Base-by-base conservation (phyloP, 2,113 vertebrate species). In the Tautogolabrus adspersus region DNA sequence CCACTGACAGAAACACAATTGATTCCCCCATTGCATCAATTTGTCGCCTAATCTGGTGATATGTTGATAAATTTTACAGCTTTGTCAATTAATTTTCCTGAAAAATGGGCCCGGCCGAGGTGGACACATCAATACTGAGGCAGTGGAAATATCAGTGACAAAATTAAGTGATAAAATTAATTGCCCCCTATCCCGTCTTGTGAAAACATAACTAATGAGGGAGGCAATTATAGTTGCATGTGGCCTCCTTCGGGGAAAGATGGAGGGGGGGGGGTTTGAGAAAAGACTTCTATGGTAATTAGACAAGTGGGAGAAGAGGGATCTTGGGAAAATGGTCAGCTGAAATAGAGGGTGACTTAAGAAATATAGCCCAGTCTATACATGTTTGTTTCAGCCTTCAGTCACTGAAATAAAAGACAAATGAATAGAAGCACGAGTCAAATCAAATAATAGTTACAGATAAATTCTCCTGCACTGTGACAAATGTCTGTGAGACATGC, bases 161-260 rank as follows among this genome's bases (percentile, higher is more conserved):
- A 94, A 95, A 95, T 95, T 93, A 95, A 95, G 95, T 94, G 93
- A 94, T 95, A 91, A 94, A 95, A 95, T 95, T 88, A 94, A 95
- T 95, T 91, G 93, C 91, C 92, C 92, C 91, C 90, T 88, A 91
- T 92, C 88, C 91, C 86, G 87, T 89, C 89, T 89, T 91, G 87
- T 90, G 91, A 94, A 95, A 95, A 95, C 92, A 94, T 93, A 94
- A 95, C 94, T 95, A 95, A 95, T 94, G 94, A 95, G 93, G 87
- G 86, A 93, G 91, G 92, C 94, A 95, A 95, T 95, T 95, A 95
- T 91, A 93, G 93, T 93, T 93, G 93, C 92, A 93, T 93, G 92
- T 84, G 91, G 90, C 91, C 89, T 92, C 91, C 92, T 94, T 92
- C 78, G 89, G 94, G 47, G 92, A 92, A 89, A 89, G 88, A 88